Conservation (phyloP, 2,888 invertebrate genomes). For the Leuctra nigra region DNA sequence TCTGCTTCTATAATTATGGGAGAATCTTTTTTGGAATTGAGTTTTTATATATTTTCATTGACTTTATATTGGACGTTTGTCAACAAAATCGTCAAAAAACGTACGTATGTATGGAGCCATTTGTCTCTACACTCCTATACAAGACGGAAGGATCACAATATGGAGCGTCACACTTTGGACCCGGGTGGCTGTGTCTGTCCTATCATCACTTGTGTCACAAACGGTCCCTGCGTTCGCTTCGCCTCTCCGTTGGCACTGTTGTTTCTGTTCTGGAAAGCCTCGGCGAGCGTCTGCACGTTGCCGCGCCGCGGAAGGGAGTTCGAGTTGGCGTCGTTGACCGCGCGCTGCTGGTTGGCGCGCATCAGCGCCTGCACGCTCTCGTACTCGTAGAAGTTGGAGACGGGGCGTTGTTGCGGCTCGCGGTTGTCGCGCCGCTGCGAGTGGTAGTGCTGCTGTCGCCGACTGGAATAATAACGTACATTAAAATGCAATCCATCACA, state of each 20-base stretch:
- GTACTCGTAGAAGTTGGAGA: slow-evolving; percentile 80
- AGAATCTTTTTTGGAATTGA: no score
- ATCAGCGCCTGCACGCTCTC: slow-evolving; percentile 63
- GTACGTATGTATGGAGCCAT: no score
- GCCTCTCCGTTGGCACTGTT: slow-evolving; percentile 23
- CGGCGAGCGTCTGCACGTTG: slow-evolving; percentile 14
- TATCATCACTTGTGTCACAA: slow-evolving; percentile 56
- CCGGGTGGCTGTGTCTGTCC: slow-evolving; percentile 36
- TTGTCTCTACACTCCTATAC: no score
- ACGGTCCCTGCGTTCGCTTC: slow-evolving; percentile 44
- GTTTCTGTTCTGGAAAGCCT: slow-evolving; percentile 22
- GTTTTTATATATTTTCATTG: no score
- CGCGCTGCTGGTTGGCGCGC: slow-evolving; percentile 34
- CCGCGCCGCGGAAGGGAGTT: slow-evolving; percentile 34
- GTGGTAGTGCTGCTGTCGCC: slow-evolving; percentile 59
- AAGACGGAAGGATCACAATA: no score
- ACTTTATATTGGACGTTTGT: no score
- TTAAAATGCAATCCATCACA: no score
- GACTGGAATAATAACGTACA: no score
- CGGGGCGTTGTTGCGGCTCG: slow-evolving; percentile 55
- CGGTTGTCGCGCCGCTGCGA: slow-evolving; percentile 52
- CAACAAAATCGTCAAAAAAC: no score
- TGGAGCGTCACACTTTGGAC: slow-evolving; percentile 34
- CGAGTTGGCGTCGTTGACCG: slow-evolving; percentile 36
- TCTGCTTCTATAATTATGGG: no score